These are phyloP conservation scores for Poliocrania exsul DNA, from an alignment of 2,797 vertebrate species.

Conservation along the genomic window DNA sequence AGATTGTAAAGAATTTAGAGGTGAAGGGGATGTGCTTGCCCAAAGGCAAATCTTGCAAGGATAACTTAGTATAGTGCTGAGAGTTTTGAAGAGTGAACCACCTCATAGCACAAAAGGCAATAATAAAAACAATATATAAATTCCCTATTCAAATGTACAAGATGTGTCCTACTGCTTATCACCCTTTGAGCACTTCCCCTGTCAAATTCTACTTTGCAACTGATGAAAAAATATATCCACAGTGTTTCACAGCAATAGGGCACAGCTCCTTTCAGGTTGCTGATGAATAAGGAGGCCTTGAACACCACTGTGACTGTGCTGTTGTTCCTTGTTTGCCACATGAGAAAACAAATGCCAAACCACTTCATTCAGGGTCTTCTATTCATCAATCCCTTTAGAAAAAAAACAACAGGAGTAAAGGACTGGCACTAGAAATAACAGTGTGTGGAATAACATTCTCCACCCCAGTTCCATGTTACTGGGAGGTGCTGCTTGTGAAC, in stretches of 20 bases:
- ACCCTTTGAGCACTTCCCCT: neutral
- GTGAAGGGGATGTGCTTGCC: neutral
- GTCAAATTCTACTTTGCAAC: neutral
- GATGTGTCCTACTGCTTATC: neutral
- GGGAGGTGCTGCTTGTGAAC: neutral
- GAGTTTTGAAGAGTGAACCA: neutral
- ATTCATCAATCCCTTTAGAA: neutral
- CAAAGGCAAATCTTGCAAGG: neutral
- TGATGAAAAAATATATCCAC: constrained; percentile 36
- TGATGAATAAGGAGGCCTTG: constrained; percentile 56
- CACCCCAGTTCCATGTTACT: neutral
- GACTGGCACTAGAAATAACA: neutral
- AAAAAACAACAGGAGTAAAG: neutral
- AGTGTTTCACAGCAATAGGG: constrained; percentile 10
- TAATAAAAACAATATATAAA: constrained; percentile 24
- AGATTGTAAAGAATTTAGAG: neutral
- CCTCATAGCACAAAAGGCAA: neutral
- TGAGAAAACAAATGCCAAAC: constrained; percentile 27
- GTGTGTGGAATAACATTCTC: neutral
- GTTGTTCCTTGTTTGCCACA: neutral
- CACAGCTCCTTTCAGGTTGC: constrained; percentile 1
- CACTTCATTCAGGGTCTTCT: constrained; percentile 36
- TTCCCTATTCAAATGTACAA: neutral
- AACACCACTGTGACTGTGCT: neutral
- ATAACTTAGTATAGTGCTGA: neutral